Base-by-base conservation (phyloP, 2,113 vertebrate species). In the Condylura cristata region DNA sequence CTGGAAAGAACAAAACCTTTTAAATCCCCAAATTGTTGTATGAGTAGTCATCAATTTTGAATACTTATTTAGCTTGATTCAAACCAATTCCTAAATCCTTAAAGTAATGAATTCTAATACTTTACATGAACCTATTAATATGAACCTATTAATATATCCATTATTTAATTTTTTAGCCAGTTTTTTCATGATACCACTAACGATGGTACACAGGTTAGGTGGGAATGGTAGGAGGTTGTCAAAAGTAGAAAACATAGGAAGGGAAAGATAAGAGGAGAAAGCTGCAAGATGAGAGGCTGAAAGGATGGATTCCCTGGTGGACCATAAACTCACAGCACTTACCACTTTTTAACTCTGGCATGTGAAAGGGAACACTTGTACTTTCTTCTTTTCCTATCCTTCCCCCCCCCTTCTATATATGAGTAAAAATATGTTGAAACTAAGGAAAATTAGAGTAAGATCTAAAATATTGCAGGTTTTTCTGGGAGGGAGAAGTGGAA, bases 131-230 rank as follows among this genome's bases (percentile, higher is more conserved):
- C 61, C 63, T 82, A 11, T 58, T 74, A 39, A 68, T 39, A 70
- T n/a, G n/a, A n/a, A n/a, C n/a, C 16, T n/a, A 0, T 90, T 60
- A 93, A 78, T 2, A 70, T 56, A 51, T 48, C 12, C 39, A 60
- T 68, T 70, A 48, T 82, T 93, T 83, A 88, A n/a, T 86, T 90
- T 96, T 96, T 92, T 88, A 63, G 22, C 32, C 14, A 53, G 41
- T 8, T 44, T 93, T 70, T 83, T 68, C 26, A 68, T 70, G 30
- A 30, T 34, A 2, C 74, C 65, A 17, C 8, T 37, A 22, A 39
- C 78, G 60, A 41, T 88, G 48, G 53, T 13, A 11, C 41, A 46
- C 24, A 90, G 61, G 24, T 48, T 85, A 28, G 41, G 39, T 9
- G 20, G 34, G 30, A 6, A 20, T 80, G 63, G 70, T 46, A 68